Base-by-base conservation (phyloP, 1,140 invertebrate species). In the Drosophila pseudoananassae region DNA sequence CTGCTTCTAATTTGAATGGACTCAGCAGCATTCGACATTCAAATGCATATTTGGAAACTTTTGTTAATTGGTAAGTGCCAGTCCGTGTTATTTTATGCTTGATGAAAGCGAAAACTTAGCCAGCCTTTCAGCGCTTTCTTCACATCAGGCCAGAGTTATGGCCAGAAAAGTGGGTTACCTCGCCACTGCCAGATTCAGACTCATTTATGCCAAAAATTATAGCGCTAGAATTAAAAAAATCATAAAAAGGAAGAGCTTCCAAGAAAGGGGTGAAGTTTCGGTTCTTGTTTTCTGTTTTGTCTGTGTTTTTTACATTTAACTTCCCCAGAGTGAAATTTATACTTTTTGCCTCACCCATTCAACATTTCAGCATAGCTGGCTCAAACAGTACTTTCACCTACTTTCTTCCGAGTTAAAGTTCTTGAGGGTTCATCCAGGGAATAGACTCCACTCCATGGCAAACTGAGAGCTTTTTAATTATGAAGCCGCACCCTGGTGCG, bases 31-130 rank as follows among this genome's bases (percentile, higher is more conserved):
- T 88, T 91, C 82, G 68, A 91, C 78, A 87, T 91, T 84, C 90
- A 91, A 91, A 91, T 91, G 90, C 90, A 91, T 91, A 91, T 91
- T 91, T 91, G 90, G 90, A 91, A 91, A 91, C 82, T 91, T 91
- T 90, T 91, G 74, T 91, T 91, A 87, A 91, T 91, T 91, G 90
- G 90, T 91, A 90, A 91, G 90, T 91, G 78, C 64, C 83, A 87
- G 64, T 68, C 47, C 50, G 54, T 71, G 59, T 58, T 73, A 51
- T 64, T 71, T 64, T 51, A 73, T 56, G 69, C 58, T 59, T 60
- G 56, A 61, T 47, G 57, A 71, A 61, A 78, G 38, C 50, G 53
- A 64, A 64, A 78, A 59, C 68, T 68, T 78, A 57, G 50, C 49
- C 53, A 23, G 43, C 43, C 17, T 43, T 31, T 23, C 61, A 10